Evolutionary conservation across 2,888 invertebrate genomes (phyloP).

Genomic region (Alitta virens): DNA sequence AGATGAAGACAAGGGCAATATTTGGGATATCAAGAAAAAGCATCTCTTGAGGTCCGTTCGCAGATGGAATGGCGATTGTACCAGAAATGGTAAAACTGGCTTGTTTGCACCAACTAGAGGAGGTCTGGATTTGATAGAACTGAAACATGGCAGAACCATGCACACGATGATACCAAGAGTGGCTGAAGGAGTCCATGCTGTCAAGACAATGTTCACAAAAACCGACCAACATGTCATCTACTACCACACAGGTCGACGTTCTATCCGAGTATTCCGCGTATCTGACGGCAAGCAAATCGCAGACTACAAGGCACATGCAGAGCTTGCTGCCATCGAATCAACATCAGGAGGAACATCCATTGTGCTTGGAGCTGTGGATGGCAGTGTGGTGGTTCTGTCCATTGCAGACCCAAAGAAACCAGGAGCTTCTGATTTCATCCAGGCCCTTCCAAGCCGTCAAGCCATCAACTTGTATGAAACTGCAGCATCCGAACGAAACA

Average conservation of each 20-base stretch:
- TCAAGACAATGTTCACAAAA: constrained; percentile 84
- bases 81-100: constrained; percentile 70
- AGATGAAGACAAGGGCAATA: constrained; percentile 79
- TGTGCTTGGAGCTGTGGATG: constrained; percentile 88
- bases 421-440: constrained; percentile 40
- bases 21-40: constrained; percentile 85
- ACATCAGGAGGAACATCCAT: constrained; percentile 47
- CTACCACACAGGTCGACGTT: constrained; percentile 93
- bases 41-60: constrained; percentile 72
- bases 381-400: constrained; percentile 86
- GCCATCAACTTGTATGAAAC: too few relatives aligned
- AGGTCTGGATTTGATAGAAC: constrained; percentile 83
- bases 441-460: constrained; percentile 41
- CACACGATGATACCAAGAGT: constrained; percentile 83
- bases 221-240: constrained; percentile 94
- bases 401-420: constrained; percentile 65
- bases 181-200: constrained; percentile 95
- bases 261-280: constrained; percentile 87
- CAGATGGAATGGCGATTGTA: constrained; percentile 81
- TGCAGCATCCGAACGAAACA: too few relatives aligned
- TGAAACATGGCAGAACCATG: constrained; percentile 83
- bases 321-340: constrained; percentile 46
- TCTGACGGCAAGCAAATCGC: constrained; percentile 87
- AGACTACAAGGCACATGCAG: constrained; percentile 65
- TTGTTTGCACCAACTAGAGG: constrained; percentile 88